phyloP scores from a whole-genome alignment of 2,888 invertebrate species.

The Lasius fuliginosus region DNA sequence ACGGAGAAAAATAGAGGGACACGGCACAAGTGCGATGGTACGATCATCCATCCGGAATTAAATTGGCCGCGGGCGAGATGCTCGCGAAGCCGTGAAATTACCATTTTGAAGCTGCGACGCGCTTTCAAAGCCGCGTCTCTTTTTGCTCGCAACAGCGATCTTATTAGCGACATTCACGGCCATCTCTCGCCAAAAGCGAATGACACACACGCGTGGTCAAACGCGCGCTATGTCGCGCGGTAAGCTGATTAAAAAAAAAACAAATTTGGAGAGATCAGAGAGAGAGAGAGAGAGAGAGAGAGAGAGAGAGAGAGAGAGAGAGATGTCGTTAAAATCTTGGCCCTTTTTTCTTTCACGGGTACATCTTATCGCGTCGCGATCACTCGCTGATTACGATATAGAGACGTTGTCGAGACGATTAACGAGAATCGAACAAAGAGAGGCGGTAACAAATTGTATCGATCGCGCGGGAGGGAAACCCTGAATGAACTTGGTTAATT shows the following conservation, averaged over 20 bases:
- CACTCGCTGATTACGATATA: conserved; percentile 27
- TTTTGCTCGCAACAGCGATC: conserved; percentile 54
- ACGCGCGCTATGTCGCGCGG: conserved; percentile 33
- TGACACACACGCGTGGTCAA: conserved; percentile 59
- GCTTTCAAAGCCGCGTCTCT: conserved; percentile 69
- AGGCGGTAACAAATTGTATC: conserved; percentile 20
- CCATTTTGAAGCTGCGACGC: conserved; percentile 74
- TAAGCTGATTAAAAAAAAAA: not conserved
- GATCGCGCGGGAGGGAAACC: not conserved
- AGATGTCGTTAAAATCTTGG: not conserved
- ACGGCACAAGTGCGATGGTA: conserved; percentile 43
- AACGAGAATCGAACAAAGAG: not conserved
- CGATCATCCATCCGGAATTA: conserved; percentile 78
- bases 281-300: no score
- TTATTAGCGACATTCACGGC: conserved; percentile 70
- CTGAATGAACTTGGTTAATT: conserved; percentile 22
- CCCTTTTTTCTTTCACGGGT: conserved; percentile 8
- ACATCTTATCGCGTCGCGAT: not conserved
- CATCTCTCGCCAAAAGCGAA: conserved; percentile 38
- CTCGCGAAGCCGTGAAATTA: conserved; percentile 70
- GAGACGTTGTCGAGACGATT: conserved; percentile 9
- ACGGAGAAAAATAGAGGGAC: conserved; percentile 55
- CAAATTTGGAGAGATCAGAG: no score
- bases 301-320: no score
- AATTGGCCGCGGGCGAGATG: conserved; percentile 74